These are phyloP conservation scores for Frankliniella fusca DNA, from an alignment of 2,888 invertebrate genomes.

Conservation along the genomic window DNA sequence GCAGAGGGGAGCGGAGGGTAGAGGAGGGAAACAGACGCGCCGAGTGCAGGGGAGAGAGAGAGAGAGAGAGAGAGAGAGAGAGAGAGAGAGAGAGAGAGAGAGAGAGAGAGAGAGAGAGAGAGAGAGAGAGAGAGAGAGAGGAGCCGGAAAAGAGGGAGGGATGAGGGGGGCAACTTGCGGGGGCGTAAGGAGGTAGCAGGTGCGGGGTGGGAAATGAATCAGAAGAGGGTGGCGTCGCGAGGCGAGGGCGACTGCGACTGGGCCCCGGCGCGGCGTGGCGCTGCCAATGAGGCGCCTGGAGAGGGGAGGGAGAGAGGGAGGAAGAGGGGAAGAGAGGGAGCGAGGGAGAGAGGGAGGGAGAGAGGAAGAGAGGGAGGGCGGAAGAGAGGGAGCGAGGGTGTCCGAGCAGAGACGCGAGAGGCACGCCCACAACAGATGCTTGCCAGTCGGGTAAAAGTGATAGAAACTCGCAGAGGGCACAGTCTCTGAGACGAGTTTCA, in stretches of 20 bases:
- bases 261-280: too few species aligned
- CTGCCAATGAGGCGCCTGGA: too few species aligned
- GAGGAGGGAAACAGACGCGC: not conserved
- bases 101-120: not conserved
- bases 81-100: not conserved
- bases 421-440: too few species aligned
- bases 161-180: not conserved
- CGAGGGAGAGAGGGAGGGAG: not conserved
- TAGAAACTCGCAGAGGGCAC: not conserved
- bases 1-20: not conserved
- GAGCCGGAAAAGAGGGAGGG: not conserved
- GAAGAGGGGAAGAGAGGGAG: not conserved
- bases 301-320: not conserved
- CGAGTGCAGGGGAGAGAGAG: not conserved
- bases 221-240: not conserved
- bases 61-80: not conserved
- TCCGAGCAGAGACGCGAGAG: too few species aligned
- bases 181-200: not conserved
- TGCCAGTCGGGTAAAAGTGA: not conserved
- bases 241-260: too few species aligned
- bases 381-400: not conserved
- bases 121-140: not conserved
- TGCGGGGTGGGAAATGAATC: constrained; percentile 2
- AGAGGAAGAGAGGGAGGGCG: not conserved
- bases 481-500: too few species aligned